Percentiles rank a stretch among this genome's conserved stretches.
Evolutionary conservation across 2,888 invertebrate genomes (phyloP).

Genomic region (Mesodorylaimus sp.): DNA sequence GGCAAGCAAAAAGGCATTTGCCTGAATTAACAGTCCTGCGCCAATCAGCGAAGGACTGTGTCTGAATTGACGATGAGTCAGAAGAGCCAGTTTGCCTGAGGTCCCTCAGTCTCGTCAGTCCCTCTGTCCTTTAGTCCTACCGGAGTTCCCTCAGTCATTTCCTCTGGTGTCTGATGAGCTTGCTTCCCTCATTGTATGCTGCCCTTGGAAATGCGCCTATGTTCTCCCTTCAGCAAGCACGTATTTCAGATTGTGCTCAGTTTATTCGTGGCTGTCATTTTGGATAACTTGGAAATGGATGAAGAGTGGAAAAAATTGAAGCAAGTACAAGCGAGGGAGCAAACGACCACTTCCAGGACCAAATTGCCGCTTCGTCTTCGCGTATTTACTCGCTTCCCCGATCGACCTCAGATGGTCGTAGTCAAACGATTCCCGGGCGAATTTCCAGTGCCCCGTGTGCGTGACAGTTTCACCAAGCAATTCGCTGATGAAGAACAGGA

Average conservation of each 20-base stretch:
- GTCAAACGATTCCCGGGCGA: conserved; percentile 74
- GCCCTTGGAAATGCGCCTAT: too few species aligned
- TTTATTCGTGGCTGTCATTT: conserved; percentile 97
- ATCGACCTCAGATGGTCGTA: conserved; percentile 92
- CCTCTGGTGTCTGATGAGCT: too few species aligned
- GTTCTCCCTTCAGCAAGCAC: too few species aligned
- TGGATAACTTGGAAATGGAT: conserved; percentile 95
- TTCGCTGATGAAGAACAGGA: conserved; percentile 55
- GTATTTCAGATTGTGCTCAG: conserved; percentile 84
- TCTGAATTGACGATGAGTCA: too few species aligned
- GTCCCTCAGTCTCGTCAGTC: too few species aligned
- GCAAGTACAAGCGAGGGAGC: conserved; percentile 69
- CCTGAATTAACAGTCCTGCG: too few species aligned
- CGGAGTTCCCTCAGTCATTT: too few species aligned
- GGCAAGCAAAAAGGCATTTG: too few species aligned
- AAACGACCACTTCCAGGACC: conserved; percentile 90
- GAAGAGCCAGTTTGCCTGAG: too few species aligned
- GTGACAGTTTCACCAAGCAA: conserved; percentile 96
- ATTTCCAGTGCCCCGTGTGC: conserved; percentile 45
- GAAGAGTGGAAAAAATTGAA: conserved; percentile 98
- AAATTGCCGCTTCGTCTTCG: conserved; percentile 80
- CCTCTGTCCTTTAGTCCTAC: too few species aligned
- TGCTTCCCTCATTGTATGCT: too few species aligned
- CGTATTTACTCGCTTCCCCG: conserved; percentile 88
- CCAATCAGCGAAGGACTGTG: too few species aligned